Evolutionary conservation across 2,797 vertebrate genomes (phyloP).

Genomic region (Pantherophis alleghaniensis): DNA sequence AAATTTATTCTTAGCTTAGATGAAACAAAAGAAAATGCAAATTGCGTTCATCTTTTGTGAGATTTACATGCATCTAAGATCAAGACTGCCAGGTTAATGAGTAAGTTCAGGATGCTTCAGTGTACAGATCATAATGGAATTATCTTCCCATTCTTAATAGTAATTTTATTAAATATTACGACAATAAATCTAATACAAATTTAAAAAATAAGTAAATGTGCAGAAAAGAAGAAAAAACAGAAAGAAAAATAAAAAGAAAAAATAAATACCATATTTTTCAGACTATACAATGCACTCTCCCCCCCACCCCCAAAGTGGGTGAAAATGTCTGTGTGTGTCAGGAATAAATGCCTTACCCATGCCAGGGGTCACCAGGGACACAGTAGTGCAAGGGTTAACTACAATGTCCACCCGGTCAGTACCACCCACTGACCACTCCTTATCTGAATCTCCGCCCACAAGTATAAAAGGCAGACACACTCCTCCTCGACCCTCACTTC

Average conservation of each 20-base stretch:
- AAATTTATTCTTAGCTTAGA: slow-evolving; percentile 16
- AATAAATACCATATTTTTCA: background rate
- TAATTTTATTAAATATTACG: background rate
- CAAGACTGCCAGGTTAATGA: background rate
- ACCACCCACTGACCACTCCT: too few species aligned
- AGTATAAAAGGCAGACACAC: too few species aligned
- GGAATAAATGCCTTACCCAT: too few species aligned
- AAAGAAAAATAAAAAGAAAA: background rate
- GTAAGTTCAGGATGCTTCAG: background rate
- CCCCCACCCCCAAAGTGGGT: background rate
- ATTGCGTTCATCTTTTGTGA: slow-evolving; percentile 18
- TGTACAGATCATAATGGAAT: background rate
- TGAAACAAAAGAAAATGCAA: background rate
- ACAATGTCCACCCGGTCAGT: too few species aligned
- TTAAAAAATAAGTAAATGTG: background rate
- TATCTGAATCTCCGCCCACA: too few species aligned
- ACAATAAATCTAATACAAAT: background rate
- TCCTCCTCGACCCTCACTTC: too few species aligned
- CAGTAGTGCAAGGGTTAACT: too few species aligned
- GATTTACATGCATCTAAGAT: slow-evolving; percentile 32
- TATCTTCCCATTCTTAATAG: background rate
- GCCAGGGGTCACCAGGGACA: too few species aligned
- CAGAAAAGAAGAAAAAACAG: background rate
- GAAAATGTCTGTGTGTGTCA: too few species aligned
- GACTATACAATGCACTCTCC: background rate